These are phyloP conservation scores for Drosophila prolongata DNA, from an alignment of 2,888 invertebrate species.

Conservation along the genomic window DNA sequence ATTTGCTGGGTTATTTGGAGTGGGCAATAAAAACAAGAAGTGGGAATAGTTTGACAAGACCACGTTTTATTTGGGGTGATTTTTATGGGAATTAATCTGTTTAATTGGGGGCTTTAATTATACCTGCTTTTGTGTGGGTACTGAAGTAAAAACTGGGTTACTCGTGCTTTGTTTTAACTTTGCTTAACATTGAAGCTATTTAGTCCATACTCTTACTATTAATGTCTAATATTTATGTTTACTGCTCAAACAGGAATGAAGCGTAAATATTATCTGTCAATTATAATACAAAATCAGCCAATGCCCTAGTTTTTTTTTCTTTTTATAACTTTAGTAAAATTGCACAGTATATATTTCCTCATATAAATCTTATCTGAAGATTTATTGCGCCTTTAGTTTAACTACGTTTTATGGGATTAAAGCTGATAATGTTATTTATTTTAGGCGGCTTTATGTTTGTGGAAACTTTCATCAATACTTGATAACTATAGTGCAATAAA, in stretches of 20 bases:
- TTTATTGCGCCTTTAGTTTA: background rate
- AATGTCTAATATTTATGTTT: background rate
- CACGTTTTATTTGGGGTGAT: conserved; percentile 21
- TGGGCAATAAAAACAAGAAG: conserved; percentile 24
- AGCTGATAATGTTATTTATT: background rate
- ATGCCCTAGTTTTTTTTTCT: background rate
- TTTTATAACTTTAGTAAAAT: background rate
- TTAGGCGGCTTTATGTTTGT: background rate
- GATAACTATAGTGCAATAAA: too few species aligned
- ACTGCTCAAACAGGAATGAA: too few species aligned
- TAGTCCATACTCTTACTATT: background rate
- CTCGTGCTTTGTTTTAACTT: background rate
- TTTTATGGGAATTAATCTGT: conserved; percentile 31
- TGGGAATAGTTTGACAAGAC: conserved; percentile 34
- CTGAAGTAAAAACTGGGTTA: conserved; percentile 11
- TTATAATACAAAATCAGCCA: too few species aligned
- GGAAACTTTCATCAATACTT: too few species aligned
- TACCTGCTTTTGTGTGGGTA: conserved; percentile 10
- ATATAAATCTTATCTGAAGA: background rate
- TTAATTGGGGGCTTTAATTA: conserved; percentile 19
- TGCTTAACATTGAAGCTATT: background rate
- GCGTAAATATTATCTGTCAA: too few species aligned
- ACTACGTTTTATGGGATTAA: background rate
- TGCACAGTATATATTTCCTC: background rate
- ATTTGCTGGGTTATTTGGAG: conserved; percentile 43